These are phyloP conservation scores for Drosophila ogumai DNA, from an alignment of 1,140 invertebrate genomes.

Conservation along the genomic window DNA sequence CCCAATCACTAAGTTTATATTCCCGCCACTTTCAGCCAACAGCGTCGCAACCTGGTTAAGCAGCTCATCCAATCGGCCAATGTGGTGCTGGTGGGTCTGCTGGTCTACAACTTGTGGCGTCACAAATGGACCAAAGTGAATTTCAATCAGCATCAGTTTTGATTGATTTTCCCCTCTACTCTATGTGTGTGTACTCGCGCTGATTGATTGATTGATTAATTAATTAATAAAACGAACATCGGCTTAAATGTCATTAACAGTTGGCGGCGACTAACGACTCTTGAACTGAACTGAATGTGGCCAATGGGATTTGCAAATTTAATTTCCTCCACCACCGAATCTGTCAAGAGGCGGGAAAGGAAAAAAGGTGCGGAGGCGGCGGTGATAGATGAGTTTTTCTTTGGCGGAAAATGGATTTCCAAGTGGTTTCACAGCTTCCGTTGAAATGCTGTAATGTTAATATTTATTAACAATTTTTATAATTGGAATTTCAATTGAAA, in stretches of 20 bases:
- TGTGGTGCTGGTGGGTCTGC: slow-evolving; percentile 70
- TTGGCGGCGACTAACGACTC: slow-evolving; percentile 40
- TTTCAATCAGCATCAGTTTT: slow-evolving; percentile 66
- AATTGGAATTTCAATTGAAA: not conserved
- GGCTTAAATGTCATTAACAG: slow-evolving; percentile 71
- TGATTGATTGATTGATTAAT: slow-evolving; percentile 65
- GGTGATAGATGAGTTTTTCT: slow-evolving; percentile 38
- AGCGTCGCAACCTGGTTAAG: slow-evolving; percentile 67
- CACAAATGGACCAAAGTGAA: slow-evolving; percentile 83
- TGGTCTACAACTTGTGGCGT: slow-evolving; percentile 80
- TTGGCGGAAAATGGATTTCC: slow-evolving; percentile 23
- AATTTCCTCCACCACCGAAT: slow-evolving; percentile 58
- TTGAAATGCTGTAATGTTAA: not conserved
- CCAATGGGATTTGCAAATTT: slow-evolving; percentile 54
- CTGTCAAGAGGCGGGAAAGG: slow-evolving; percentile 40
- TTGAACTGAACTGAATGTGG: slow-evolving; percentile 38
- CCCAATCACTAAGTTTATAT: slow-evolving; percentile 1
- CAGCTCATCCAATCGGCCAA: slow-evolving; percentile 75
- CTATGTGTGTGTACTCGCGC: slow-evolving; percentile 4
- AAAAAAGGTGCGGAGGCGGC: slow-evolving; percentile 2
- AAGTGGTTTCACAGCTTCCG: slow-evolving; percentile 7
- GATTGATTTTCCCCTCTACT: slow-evolving; percentile 36
- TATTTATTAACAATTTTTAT: slow-evolving; percentile 4
- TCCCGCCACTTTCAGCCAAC: slow-evolving; percentile 39
- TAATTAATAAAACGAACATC: slow-evolving; percentile 66